Evolutionary conservation across 2,888 invertebrate genomes (phyloP).

Genomic region (Acleris holmiana): DNA sequence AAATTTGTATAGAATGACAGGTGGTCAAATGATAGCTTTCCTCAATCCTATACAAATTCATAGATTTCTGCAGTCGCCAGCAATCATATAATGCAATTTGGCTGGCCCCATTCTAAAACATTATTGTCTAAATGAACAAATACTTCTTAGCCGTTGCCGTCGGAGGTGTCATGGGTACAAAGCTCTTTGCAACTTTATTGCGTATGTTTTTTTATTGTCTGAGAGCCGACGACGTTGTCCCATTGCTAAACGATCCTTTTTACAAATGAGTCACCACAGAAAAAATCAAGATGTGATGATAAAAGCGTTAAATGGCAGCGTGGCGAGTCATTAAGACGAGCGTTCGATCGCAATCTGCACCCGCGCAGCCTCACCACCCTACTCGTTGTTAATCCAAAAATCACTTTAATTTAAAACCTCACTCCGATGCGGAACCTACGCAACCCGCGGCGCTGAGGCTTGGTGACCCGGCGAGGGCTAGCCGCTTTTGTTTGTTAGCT

Average conservation of each 20-base stretch:
- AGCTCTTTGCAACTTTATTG: conserved; percentile 22
- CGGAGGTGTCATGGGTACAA: conserved; percentile 12
- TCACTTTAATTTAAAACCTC: conserved; percentile 42
- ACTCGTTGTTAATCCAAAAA: conserved; percentile 51
- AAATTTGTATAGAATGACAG: too few species aligned
- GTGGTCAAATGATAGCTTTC: too few species aligned
- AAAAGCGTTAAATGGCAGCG: conserved; percentile 42
- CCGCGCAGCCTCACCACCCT: conserved; percentile 39
- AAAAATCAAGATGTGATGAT: conserved; percentile 50
- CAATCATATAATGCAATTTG: too few species aligned
- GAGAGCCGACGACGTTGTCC: conserved; percentile 43
- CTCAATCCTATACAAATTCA: too few species aligned
- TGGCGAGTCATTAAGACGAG: conserved; percentile 37
- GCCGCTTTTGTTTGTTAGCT: conserved; percentile 63
- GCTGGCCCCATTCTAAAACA: too few species aligned
- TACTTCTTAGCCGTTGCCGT: neutral
- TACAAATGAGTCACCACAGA: conserved; percentile 54
- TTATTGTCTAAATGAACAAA: neutral
- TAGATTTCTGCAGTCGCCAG: too few species aligned
- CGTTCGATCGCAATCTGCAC: conserved; percentile 30
- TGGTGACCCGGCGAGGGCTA: conserved; percentile 46
- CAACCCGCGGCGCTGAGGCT: conserved; percentile 35
- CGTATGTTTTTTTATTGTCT: conserved; percentile 15
- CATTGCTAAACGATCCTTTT: conserved; percentile 52
- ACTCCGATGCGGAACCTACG: conserved; percentile 28